Percentiles rank a stretch among this genome's conserved stretches.
Evolutionary conservation across 1,140 invertebrate genomes (phyloP).

Genomic region (Leptopilina clavipes): DNA sequence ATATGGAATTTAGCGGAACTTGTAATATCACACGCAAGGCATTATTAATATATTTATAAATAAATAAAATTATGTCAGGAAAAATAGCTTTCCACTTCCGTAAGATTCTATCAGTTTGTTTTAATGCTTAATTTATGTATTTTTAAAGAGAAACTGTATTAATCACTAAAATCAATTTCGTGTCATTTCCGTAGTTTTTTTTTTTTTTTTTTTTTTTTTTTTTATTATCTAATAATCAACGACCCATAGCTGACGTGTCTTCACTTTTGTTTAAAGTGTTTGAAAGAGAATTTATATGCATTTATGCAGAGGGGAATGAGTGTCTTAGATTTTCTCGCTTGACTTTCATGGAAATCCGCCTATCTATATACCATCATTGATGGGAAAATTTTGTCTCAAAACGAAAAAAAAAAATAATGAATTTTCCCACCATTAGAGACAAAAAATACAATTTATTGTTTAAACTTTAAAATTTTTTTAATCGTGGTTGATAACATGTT

Average conservation of each 20-base stretch:
- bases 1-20: too few relatives aligned
- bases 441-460: too few relatives aligned
- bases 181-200: background rate
- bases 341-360: background rate
- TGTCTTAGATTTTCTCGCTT: slow-evolving; percentile 6
- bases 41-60: too few relatives aligned
- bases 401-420: background rate
- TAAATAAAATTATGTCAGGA: too few relatives aligned
- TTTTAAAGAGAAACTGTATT: background rate
- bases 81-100: too few relatives aligned
- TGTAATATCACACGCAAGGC: too few relatives aligned
- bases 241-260: background rate
- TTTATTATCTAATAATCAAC: slow-evolving; percentile 9
- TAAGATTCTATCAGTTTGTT: too few relatives aligned
- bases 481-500: too few relatives aligned
- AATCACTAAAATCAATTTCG: background rate
- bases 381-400: background rate
- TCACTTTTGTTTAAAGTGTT: slow-evolving; percentile 1
- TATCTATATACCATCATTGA: background rate
- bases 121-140: background rate
- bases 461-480: too few relatives aligned
- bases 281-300: slow-evolving; percentile 1
- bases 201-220: slow-evolving; percentile 1
- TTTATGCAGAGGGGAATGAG: background rate
- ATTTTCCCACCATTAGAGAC: too few relatives aligned